Evolutionary conservation across 2,113 vertebrate species (phyloP).

Genomic region (Syngnathus scovelli): DNA sequence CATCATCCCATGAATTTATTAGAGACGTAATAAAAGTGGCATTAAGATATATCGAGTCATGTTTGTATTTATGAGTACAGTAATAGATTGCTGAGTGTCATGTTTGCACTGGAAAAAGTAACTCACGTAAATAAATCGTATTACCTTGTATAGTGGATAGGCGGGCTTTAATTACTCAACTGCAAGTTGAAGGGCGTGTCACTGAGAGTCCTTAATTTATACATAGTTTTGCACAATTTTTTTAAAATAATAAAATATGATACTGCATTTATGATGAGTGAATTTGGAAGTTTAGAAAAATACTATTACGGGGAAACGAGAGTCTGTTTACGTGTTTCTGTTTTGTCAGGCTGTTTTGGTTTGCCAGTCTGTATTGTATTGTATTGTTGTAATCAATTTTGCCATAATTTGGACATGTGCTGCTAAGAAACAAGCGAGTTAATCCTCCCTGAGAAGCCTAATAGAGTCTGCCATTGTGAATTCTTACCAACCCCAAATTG

Average conservation of each 20-base stretch:
- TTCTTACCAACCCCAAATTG: conserved; percentile 37
- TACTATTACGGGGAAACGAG: neutral
- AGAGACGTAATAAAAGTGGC: neutral
- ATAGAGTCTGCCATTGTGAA: conserved; percentile 10
- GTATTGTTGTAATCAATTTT: neutral
- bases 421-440: conserved; percentile 28
- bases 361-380: too few species aligned
- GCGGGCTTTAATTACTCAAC: neutral
- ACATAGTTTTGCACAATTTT: too few species aligned
- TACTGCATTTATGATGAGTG: neutral
- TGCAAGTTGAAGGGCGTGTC: neutral
- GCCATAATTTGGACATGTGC: conserved; percentile 1
- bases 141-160: neutral
- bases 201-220: too few species aligned
- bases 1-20: neutral
- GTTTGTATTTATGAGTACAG: neutral
- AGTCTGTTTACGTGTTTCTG: too few species aligned
- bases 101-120: neutral
- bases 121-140: neutral
- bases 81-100: neutral
- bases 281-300: neutral
- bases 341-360: too few species aligned
- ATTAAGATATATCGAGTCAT: neutral
- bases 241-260: neutral
- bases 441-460: conserved; percentile 26